Conservation (phyloP, 2,113 vertebrate species). For the Silurus meridionalis region DNA sequence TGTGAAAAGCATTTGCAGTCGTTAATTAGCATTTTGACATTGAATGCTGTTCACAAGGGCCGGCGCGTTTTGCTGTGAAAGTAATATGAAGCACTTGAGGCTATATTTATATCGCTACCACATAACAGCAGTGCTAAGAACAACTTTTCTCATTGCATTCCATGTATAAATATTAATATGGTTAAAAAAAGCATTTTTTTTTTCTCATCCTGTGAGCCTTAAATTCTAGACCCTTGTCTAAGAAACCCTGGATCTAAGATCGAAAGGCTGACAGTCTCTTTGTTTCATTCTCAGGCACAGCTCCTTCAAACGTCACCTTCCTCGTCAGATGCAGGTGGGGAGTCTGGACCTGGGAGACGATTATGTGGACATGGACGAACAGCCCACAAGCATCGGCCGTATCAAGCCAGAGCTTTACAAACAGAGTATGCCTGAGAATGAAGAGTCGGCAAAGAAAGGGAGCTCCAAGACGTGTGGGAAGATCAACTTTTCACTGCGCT, state of each 20-base stretch:
- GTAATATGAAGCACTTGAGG: neutral
- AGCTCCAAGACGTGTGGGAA: conserved; percentile 73
- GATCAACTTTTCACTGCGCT: conserved; percentile 77
- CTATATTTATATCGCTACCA: conserved; percentile 3
- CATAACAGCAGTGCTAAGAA: neutral
- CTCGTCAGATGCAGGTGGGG: conserved; percentile 57
- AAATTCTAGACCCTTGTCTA: neutral
- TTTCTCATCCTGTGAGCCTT: neutral
- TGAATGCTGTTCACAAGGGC: conserved; percentile 5
- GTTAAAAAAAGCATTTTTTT: neutral
- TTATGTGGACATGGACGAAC: conserved; percentile 65
- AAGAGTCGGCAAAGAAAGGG: conserved; percentile 61
- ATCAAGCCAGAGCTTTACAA: conserved; percentile 82
- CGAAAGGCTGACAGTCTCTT: neutral
- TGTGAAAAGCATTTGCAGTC: neutral
- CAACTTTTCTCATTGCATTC: neutral
- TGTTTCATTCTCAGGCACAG: conserved; percentile 72
- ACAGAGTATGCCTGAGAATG: conserved; percentile 63
- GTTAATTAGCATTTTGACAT: conserved; percentile 18
- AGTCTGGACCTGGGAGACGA: conserved; percentile 60
- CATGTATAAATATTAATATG: neutral
- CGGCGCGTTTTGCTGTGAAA: neutral
- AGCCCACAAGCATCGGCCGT: conserved; percentile 77
- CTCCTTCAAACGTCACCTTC: conserved; percentile 76
- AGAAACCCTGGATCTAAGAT: neutral